A percentile compares a stretch with the other conserved stretches of the same genome.
phyloP scores from a whole-genome alignment of 35 echinoderm and acorn worm species.

The Chiridota heheva region DNA sequence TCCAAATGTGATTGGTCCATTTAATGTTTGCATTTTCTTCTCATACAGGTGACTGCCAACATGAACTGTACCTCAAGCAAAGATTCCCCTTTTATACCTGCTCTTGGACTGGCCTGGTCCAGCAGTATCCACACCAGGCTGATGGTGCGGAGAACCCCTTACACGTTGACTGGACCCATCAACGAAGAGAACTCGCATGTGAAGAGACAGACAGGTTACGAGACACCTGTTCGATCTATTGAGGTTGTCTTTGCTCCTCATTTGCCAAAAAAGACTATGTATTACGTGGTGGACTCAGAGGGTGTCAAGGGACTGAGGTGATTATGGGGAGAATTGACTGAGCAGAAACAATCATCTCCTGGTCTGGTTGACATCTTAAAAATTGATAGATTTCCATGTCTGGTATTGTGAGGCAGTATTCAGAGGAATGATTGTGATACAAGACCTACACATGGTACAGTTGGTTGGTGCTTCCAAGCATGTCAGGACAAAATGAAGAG shows the following conservation, averaged over 20 bases:
- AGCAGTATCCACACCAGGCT: slow-evolving; percentile 79
- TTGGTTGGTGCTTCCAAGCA: too few species aligned
- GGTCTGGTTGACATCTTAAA: too few species aligned
- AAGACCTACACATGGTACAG: too few species aligned
- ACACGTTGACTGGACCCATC: slow-evolving; percentile 33
- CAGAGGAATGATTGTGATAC: too few species aligned
- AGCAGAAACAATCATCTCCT: too few species aligned
- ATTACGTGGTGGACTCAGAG: slow-evolving; percentile 79
- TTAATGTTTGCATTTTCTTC: slow-evolving; percentile 11
- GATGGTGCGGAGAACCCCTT: slow-evolving; percentile 80
- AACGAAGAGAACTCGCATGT: background rate
- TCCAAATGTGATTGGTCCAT: background rate
- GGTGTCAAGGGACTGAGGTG: slow-evolving; percentile 76
- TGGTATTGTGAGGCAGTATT: too few species aligned
- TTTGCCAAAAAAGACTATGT: slow-evolving; percentile 68
- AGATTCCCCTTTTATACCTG: slow-evolving; percentile 60
- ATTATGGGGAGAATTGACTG: too few species aligned
- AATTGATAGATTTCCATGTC: too few species aligned
- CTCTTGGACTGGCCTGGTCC: slow-evolving; percentile 91
- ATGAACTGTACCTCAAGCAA: slow-evolving; percentile 41
- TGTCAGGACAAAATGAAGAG: too few species aligned
- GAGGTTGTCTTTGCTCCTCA: slow-evolving; percentile 84
- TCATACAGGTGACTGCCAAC: slow-evolving; percentile 88
- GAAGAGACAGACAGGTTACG: background rate
- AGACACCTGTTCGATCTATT: slow-evolving; percentile 69